phyloP scores from a whole-genome alignment of 2,888 invertebrate genomes.

The Eumacrocentrus americanus region DNA sequence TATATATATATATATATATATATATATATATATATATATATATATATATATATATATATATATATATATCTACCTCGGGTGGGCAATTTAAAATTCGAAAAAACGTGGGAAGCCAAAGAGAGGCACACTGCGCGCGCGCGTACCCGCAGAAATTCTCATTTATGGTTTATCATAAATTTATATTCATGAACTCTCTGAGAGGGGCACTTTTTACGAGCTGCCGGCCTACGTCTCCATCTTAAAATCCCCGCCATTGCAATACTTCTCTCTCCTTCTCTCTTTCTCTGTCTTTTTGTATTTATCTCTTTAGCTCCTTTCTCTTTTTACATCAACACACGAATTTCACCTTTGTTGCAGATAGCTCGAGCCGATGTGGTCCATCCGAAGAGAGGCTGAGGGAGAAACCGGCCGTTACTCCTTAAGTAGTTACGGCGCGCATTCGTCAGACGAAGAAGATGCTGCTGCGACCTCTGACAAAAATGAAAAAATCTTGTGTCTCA shows the following conservation, averaged over 20 bases:
- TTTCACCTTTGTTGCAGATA: background rate
- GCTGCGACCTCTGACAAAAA: background rate
- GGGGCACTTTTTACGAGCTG: conserved; percentile 31
- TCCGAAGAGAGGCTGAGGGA: background rate
- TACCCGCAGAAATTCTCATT: conserved; percentile 41
- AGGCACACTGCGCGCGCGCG: conserved; percentile 18
- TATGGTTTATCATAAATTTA: conserved; percentile 43
- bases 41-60: too few species aligned
- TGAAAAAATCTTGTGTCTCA: too few species aligned
- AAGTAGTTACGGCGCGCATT: conserved; percentile 25
- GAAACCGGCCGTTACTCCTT: conserved; percentile 18
- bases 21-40: too few species aligned
- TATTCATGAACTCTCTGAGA: conserved; percentile 37
- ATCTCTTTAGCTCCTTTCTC: conserved; percentile 8
- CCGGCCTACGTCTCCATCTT: conserved; percentile 39
- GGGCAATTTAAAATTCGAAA: conserved; percentile 29
- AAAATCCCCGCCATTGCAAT: conserved; percentile 27
- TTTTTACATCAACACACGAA: background rate
- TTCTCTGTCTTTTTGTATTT: background rate
- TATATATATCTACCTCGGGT: conserved; percentile 19
- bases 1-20: too few species aligned
- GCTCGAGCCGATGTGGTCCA: background rate
- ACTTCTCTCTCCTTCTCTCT: conserved; percentile 11
- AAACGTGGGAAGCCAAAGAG: conserved; percentile 29
- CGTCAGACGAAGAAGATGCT: conserved; percentile 15